A percentile compares a stretch with the other conserved stretches of the same genome.
Conservation (phyloP, 1,140 invertebrate species). For the Drosophila malerkotliana region DNA sequence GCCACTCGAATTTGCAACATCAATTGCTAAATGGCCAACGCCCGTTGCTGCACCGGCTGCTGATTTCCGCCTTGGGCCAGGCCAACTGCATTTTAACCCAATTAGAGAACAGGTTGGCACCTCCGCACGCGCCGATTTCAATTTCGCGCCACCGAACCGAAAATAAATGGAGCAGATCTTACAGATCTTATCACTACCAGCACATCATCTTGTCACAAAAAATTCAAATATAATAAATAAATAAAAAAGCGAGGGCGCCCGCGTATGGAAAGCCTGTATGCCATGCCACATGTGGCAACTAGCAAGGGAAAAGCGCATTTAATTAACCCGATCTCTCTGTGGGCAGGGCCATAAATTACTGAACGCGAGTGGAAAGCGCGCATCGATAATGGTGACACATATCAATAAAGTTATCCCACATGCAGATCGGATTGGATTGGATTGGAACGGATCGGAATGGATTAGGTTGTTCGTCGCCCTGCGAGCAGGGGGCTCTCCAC, state of each 20-base stretch:
- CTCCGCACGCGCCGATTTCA: constrained; percentile 60
- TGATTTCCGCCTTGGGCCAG: constrained; percentile 67
- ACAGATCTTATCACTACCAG: constrained; percentile 51
- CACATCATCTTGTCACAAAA: constrained; percentile 22
- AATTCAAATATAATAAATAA: not conserved
- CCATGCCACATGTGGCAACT: not conserved
- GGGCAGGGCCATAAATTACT: constrained; percentile 65
- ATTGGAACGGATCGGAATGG: constrained; percentile 15
- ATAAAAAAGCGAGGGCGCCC: constrained; percentile 16
- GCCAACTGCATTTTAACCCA: constrained; percentile 76
- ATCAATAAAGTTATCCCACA: constrained; percentile 77
- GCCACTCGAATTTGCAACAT: constrained; percentile 32
- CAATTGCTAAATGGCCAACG: constrained; percentile 67
- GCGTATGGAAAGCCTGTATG: constrained; percentile 6
- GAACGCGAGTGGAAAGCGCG: constrained; percentile 55
- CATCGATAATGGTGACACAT: constrained; percentile 74
- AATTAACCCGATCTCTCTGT: constrained; percentile 59
- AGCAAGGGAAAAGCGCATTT: constrained; percentile 39
- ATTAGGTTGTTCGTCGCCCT: constrained; percentile 23
- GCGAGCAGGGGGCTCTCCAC: constrained; percentile 30
- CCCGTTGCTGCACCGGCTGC: constrained; percentile 47
- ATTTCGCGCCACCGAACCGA: constrained; percentile 44
- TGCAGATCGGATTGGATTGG: constrained; percentile 23
- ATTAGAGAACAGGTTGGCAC: constrained; percentile 79
- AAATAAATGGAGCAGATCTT: constrained; percentile 64